A percentile compares a stretch with the other conserved stretches of the same genome.
These are phyloP conservation scores for Watsonalla cultraria DNA, from an alignment of 2,888 invertebrate species.

Conservation along the genomic window DNA sequence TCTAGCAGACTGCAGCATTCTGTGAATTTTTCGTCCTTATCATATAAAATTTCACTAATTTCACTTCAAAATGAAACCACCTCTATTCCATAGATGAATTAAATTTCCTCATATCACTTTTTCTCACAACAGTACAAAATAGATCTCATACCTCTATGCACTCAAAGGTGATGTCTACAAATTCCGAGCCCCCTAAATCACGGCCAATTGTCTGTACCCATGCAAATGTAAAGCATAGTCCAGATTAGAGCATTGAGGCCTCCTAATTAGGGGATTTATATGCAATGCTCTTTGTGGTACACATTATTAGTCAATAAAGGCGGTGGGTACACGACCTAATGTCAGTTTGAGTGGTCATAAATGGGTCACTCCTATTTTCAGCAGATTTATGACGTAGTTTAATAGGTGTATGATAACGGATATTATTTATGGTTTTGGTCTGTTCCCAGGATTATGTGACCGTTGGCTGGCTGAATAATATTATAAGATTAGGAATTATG, in stretches of 20 bases:
- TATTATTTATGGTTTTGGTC: constrained; percentile 58
- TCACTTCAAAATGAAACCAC: too few species aligned
- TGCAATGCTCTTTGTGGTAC: constrained; percentile 74
- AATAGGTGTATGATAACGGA: constrained; percentile 61
- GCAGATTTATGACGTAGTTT: constrained; percentile 70
- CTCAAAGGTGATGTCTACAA: constrained; percentile 9
- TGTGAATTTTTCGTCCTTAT: too few species aligned
- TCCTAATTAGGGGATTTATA: constrained; percentile 77
- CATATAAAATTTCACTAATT: too few species aligned
- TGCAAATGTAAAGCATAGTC: constrained; percentile 63
- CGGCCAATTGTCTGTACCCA: constrained; percentile 59
- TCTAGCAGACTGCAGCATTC: too few species aligned
- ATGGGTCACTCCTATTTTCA: constrained; percentile 70
- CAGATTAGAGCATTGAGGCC: constrained; percentile 69
- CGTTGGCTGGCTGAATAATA: constrained; percentile 21
- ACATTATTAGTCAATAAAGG: constrained; percentile 70
- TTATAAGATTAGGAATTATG: too few species aligned
- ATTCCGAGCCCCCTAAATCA: constrained; percentile 67
- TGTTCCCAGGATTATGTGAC: constrained; percentile 46
- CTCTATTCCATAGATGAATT: neutral
- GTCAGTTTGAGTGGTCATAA: constrained; percentile 58
- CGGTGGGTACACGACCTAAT: constrained; percentile 57
- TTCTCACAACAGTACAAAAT: constrained; percentile 7
- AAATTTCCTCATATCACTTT: neutral
- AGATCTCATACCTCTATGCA: constrained; percentile 5